Evolutionary conservation across 2,797 vertebrate genomes (phyloP).

Genomic region (Cyprinodon diabolis): DNA sequence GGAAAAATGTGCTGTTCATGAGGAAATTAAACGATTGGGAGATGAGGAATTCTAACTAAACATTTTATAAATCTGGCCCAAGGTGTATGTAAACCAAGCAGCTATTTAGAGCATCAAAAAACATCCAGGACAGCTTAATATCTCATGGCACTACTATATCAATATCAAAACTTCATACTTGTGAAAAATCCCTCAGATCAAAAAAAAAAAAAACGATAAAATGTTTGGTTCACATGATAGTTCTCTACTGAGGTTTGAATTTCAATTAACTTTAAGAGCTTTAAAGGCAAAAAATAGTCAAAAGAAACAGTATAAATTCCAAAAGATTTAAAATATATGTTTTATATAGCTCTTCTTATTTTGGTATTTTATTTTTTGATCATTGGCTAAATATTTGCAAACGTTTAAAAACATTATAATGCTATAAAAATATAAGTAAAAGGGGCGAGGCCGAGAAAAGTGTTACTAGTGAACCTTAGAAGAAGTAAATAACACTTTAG

Average conservation of each 20-base stretch:
- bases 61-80: not conserved
- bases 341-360: not conserved
- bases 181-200: not conserved
- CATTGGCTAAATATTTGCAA: not conserved
- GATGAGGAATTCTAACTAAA: not conserved
- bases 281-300: too few species aligned
- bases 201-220: not conserved
- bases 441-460: too few species aligned
- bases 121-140: not conserved
- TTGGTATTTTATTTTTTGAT: not conserved
- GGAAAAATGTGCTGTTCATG: not conserved
- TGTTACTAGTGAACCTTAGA: too few species aligned
- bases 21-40: not conserved
- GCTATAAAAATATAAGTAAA: not conserved
- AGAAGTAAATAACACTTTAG: too few species aligned
- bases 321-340: too few species aligned
- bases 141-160: not conserved
- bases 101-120: not conserved
- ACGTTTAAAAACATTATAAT: not conserved
- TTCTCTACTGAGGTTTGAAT: not conserved
- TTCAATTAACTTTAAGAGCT: not conserved
- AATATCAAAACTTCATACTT: not conserved
- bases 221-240: not conserved
- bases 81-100: not conserved
- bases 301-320: too few species aligned